Conservation (phyloP, 1,140 invertebrate genomes). For the Sarcophaga bullata region DNA sequence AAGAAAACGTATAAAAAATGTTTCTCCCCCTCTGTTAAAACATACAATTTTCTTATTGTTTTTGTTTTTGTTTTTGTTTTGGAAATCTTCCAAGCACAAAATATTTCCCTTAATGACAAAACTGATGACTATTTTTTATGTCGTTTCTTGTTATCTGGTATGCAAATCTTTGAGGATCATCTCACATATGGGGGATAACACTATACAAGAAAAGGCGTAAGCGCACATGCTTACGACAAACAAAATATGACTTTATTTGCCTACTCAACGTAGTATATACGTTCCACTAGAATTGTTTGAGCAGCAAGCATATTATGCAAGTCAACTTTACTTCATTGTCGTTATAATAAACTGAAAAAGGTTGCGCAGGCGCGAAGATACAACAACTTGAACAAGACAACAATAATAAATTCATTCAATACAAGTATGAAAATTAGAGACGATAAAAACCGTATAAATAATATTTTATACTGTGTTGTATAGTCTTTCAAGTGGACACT, state of each 20-base stretch:
- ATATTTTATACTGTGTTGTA: background rate
- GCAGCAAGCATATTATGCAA: background rate
- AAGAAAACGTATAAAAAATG: no score
- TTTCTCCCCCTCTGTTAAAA: background rate
- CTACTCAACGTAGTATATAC: background rate
- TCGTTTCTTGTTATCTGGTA: slow-evolving; percentile 21
- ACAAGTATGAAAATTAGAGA: slow-evolving; percentile 8
- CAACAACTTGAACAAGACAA: slow-evolving; percentile 19
- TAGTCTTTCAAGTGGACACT: no score
- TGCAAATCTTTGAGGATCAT: slow-evolving; percentile 17
- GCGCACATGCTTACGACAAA: background rate
- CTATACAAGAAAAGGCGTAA: no score
- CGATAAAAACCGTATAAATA: background rate
- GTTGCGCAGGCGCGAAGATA: slow-evolving; percentile 22
- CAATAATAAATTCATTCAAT: slow-evolving; percentile 20
- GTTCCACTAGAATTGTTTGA: background rate
- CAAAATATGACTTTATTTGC: background rate
- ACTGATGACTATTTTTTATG: slow-evolving; percentile 22
- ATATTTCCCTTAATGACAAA: slow-evolving; percentile 19
- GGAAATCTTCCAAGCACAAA: background rate
- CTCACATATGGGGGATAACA: background rate
- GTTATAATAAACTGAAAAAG: slow-evolving; percentile 15
- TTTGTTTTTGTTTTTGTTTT: no score
- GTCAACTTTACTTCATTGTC: background rate
- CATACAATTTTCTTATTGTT: background rate